Evolutionary conservation across 2,797 vertebrate species (phyloP), one percentile per base, ranked within the genome.

Genomic region (Sebastes cheni): DNA sequence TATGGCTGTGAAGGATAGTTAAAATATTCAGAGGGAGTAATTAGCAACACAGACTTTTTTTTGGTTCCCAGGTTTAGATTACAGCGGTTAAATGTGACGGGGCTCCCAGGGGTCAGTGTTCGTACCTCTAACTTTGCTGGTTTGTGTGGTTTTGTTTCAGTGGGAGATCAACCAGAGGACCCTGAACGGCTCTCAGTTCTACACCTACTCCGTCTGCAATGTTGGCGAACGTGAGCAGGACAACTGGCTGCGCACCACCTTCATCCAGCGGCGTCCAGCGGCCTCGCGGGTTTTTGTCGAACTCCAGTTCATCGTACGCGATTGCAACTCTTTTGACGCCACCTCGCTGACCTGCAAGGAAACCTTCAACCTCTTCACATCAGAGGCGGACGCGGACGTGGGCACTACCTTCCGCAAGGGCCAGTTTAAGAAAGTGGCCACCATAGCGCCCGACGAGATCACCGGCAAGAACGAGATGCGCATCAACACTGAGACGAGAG

Each of bases 221-320:
- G 97, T 99, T 30, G 96, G 96, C 67, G 95, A 96, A 2, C 96
- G 96, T 0, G 97, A 99, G 69, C 97, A 99, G 95, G 98, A 99
- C 93, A 99, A 99, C 93, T 99, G 98, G 98, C 96, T 99, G 8
- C 97, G 98, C 32, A 99, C 97, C 83, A 99, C 98, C 88, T 99
- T 98, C 96, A 97, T 99, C 89, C 98, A 99, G 92, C 97, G 98
- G 0, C 95, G 95, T 0, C 96, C 94, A 0, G 56, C 92, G 0
- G 98, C 97, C 0, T 96, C 97, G 0, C 96, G 98, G 32, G 96
- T 99, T 82, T 98, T 99, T 62, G 97, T 99, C 8, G 98, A 99
- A 79, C 96, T 99, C 59, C 93, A 96, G 22, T 99, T 99, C 81
- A 97, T 98, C 0, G 98, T 99, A 18, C 96, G 98, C 0, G 98